phyloP scores from a whole-genome alignment of 1,140 invertebrate species.

The Dysdera silvatica region DNA sequence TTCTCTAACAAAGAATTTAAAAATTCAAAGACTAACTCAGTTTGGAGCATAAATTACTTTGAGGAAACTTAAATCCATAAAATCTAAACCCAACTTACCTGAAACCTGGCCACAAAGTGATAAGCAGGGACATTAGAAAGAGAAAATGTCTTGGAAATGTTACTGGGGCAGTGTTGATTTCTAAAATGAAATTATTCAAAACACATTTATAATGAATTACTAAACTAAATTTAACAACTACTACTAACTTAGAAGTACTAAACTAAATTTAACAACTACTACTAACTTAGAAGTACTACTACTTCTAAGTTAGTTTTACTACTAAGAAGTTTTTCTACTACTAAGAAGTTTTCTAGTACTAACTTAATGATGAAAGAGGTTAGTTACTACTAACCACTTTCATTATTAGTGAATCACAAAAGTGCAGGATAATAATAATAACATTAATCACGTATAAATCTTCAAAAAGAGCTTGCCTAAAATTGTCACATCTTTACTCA shows the following conservation, averaged over 20 bases:
- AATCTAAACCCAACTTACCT: too few species aligned
- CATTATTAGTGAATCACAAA: not conserved
- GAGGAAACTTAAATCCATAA: too few species aligned
- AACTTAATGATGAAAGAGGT: not conserved
- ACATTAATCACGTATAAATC: not conserved
- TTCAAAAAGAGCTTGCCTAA: conserved; percentile 1
- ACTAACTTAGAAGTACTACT: not conserved
- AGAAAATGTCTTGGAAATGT: not conserved
- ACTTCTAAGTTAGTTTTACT: not conserved
- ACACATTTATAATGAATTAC: not conserved
- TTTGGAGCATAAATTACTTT: too few species aligned
- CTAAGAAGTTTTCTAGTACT: not conserved
- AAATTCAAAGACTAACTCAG: too few species aligned
- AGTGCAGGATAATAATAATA: not conserved
- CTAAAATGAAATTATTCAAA: conserved; percentile 3
- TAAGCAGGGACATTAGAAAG: conserved; percentile 10
- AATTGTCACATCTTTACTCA: conserved; percentile 22
- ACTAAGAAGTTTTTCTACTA: not conserved
- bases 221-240: not conserved
- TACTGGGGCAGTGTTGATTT: conserved; percentile 8
- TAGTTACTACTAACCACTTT: not conserved
- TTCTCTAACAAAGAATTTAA: too few species aligned
- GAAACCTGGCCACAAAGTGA: conserved; percentile 14
- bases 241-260: not conserved
- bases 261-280: not conserved